These are phyloP conservation scores for Yoshiicerus persimilis DNA, from an alignment of 1,140 invertebrate genomes.

Conservation along the genomic window DNA sequence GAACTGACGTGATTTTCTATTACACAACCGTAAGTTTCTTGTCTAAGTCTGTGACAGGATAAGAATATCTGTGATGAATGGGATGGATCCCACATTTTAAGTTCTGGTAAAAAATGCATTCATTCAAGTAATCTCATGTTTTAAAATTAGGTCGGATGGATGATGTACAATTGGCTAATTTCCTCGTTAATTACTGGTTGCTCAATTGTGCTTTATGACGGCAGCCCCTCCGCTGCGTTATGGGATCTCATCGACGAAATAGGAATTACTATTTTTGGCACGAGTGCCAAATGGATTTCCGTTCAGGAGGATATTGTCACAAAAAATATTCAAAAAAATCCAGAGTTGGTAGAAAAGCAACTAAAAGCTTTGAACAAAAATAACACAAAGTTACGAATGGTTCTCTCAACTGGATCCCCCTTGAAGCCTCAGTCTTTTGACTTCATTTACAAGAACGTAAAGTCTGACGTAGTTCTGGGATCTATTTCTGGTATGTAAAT, in stretches of 20 bases:
- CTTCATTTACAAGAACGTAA: constrained; percentile 63
- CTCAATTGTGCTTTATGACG: constrained; percentile 64
- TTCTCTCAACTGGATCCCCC: constrained; percentile 64
- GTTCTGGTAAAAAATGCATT: background rate
- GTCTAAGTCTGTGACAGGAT: background rate
- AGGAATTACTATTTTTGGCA: constrained; percentile 62
- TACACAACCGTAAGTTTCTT: constrained; percentile 60
- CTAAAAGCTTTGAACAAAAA: constrained; percentile 54
- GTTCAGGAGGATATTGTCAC: constrained; percentile 56
- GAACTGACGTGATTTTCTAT: constrained; percentile 62
- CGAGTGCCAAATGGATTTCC: constrained; percentile 62
- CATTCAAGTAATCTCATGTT: background rate
- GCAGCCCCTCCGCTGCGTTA: constrained; percentile 60
- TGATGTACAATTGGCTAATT: constrained; percentile 68
- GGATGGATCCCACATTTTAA: background rate
- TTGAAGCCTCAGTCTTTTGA: constrained; percentile 60
- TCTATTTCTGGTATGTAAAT: constrained; percentile 59
- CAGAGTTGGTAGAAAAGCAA: background rate
- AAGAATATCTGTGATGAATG: background rate
- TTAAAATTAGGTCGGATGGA: constrained; percentile 60
- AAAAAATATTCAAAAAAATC: constrained; percentile 27
- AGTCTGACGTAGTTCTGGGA: constrained; percentile 60
- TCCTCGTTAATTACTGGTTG: constrained; percentile 56
- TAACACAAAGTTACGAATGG: constrained; percentile 56
- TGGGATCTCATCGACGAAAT: constrained; percentile 62